A percentile compares a stretch with the other conserved stretches of the same genome.
These are phyloP conservation scores for Trigoniulus corallinus DNA, from an alignment of 1,140 invertebrate species.

Conservation along the genomic window DNA sequence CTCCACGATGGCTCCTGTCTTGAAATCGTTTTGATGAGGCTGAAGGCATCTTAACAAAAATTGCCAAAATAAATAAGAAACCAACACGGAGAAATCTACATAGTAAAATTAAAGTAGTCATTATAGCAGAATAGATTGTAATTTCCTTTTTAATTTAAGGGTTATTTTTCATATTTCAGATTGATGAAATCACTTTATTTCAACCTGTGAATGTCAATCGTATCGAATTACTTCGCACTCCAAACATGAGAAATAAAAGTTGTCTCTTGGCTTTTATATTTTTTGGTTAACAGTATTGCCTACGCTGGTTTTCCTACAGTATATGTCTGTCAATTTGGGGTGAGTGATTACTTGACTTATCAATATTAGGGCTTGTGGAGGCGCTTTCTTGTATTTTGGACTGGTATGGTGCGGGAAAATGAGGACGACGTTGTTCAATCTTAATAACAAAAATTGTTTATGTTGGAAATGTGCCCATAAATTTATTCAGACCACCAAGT, in stretches of 20 bases:
- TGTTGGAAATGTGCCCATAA: conserved; percentile 16
- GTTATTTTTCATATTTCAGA: no score
- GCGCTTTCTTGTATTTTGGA: conserved; percentile 18
- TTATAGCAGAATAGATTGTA: no score
- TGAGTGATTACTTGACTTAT: conserved; percentile 48
- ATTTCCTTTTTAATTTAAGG: no score
- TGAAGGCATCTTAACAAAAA: conserved; percentile 20
- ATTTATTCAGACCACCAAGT: conserved; percentile 2
- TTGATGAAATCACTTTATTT: no score
- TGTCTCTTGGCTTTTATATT: conserved; percentile 65
- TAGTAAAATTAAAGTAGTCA: conserved; percentile 6
- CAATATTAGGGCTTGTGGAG: conserved; percentile 34
- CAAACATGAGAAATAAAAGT: conserved; percentile 59
- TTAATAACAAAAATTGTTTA: conserved; percentile 20
- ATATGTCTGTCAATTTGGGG: conserved; percentile 59
- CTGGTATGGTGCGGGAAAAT: conserved; percentile 17
- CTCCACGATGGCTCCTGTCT: conserved; percentile 31
- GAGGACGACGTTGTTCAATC: conserved; percentile 22
- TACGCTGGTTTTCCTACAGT: conserved; percentile 67
- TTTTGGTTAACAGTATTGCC: conserved; percentile 67
- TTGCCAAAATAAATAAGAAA: conserved; percentile 21
- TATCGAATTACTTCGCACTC: conserved; percentile 43
- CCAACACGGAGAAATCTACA: neutral
- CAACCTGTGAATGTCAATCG: neutral
- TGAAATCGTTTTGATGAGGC: conserved; percentile 25